Base-by-base conservation (phyloP, 2,113 vertebrate species). In the Channa argus region DNA sequence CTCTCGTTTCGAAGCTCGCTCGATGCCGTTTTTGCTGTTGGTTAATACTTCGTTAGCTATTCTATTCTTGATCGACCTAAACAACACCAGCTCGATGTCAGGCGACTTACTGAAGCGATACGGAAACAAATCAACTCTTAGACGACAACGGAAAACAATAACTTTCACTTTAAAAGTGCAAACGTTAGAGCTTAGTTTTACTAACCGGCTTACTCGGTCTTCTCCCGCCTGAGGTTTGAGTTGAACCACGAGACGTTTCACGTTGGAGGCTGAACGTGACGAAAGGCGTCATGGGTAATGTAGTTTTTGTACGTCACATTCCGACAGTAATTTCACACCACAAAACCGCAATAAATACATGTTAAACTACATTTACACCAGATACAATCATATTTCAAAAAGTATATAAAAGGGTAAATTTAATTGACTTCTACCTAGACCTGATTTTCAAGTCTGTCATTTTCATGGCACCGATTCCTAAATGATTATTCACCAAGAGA, bases 221-320 rank as follows among this genome's bases (percentile, higher is more conserved):
- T 71, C 87, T 92, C 93, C 92, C 93, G 93, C 93, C 83, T 46
- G 84, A 71, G 85, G 90, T 92, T 93, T 89, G 74, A 92, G 89
- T 86, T 85, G 68, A 44, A 69, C 68, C 46, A 56, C 59, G 61
- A 58, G 59, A 38, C 39, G 6, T 36, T 52, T 55, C 0, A 41
- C 9, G 74, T 85, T 85, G 70, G 85, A 59, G 73, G 71, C 36
- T 63, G 81, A 47, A 6, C 0, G 53, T 3, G 0, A 0, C 56
- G 38, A 15, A 10, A 2, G 45, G 83, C 43, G 82, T 85, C 58
- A 0, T 88, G 92, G 92, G 88, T 80, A 90, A 36, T 86, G 71
- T 0, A 84, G 91, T 92, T 71, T 53, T 12, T 9, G 3, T 10
- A 8, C 8, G 2, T 12, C 3, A 41, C 71, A 64, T 53, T 13